Evolutionary conservation across 1,140 invertebrate genomes (phyloP).

Genomic region (Pemphigus obesinymphae): DNA sequence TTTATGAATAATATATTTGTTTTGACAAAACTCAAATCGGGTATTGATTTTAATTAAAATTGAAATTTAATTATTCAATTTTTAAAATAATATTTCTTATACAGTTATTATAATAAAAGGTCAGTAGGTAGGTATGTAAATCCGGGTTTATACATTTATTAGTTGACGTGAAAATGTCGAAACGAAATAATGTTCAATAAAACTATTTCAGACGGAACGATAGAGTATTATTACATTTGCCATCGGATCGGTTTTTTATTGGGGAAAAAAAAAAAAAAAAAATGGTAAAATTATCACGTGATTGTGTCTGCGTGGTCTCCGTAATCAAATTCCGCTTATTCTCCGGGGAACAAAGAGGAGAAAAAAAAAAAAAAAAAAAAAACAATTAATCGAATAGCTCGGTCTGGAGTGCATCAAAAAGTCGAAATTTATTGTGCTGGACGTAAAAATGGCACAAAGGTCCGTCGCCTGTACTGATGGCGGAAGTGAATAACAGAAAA

Average conservation of each 20-base stretch:
- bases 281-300: neutral
- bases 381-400: constrained; percentile 35
- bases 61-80: too few relatives aligned
- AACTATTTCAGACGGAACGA: neutral
- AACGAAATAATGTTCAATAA: neutral
- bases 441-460: constrained; percentile 20
- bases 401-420: constrained; percentile 36
- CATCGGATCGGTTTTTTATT: neutral
- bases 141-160: too few relatives aligned
- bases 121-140: too few relatives aligned
- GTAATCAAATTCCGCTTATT: constrained; percentile 28
- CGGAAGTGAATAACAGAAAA: neutral
- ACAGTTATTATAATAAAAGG: too few relatives aligned
- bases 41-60: too few relatives aligned
- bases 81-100: too few relatives aligned
- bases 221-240: constrained; percentile 8
- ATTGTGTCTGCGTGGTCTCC: neutral
- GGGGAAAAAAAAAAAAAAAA: neutral
- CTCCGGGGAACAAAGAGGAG: neutral
- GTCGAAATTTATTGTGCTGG: constrained; percentile 37
- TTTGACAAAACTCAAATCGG: too few relatives aligned
- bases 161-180: neutral
- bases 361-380: too few relatives aligned
- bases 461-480: neutral
- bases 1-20: too few relatives aligned